These are phyloP conservation scores for Tolypeutes matacus DNA, from an alignment of 2,797 vertebrate genomes.

Conservation along the genomic window DNA sequence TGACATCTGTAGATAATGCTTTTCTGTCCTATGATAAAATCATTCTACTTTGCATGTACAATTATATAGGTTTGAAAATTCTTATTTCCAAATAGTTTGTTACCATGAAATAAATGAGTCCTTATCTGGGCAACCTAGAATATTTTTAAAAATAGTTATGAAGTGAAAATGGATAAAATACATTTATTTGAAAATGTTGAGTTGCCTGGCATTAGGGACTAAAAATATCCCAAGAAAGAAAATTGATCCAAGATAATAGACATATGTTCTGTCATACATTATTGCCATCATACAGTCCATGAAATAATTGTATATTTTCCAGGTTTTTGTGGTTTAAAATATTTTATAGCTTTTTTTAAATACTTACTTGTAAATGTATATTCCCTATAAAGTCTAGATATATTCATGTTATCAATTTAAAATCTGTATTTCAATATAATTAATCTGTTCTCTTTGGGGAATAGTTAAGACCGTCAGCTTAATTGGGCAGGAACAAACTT, in stretches of 20 bases:
- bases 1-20: not conserved
- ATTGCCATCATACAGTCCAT: not conserved
- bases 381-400: not conserved
- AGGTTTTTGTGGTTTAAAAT: not conserved
- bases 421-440: not conserved
- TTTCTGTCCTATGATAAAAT: not conserved
- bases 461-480: not conserved
- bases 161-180: not conserved
- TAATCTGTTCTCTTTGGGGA: not conserved
- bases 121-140: not conserved
- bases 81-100: not conserved
- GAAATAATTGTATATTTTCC: not conserved
- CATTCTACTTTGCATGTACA: not conserved
- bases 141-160: not conserved
- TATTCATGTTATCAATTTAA: not conserved
- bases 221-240: not conserved
- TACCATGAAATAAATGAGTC: not conserved
- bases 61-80: not conserved
- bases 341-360: conserved; percentile 2
- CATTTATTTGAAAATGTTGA: not conserved
- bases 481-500: not conserved
- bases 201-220: not conserved
- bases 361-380: not conserved
- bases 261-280: not conserved
- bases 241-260: not conserved